A percentile compares a stretch with the other conserved stretches of the same genome.
Evolutionary conservation across 2,888 invertebrate genomes (phyloP).

Genomic region (Nycteola revayana): DNA sequence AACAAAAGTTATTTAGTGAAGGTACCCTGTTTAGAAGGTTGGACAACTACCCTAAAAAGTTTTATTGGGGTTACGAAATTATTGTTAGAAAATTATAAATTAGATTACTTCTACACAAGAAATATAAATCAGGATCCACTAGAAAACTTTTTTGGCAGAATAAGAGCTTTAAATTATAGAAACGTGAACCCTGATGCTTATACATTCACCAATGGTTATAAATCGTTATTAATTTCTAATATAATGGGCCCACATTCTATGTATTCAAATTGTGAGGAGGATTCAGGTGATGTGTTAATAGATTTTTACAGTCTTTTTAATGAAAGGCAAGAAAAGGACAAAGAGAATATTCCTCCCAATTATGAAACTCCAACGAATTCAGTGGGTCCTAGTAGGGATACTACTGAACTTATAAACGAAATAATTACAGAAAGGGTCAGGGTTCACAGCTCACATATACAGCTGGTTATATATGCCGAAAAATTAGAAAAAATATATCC

Average conservation of each 20-base stretch:
- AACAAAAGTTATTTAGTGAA: slow-evolving; percentile 5
- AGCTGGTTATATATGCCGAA: slow-evolving; percentile 2
- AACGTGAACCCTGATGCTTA: slow-evolving; percentile 26
- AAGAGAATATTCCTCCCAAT: too few species aligned
- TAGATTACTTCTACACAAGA: slow-evolving; percentile 23
- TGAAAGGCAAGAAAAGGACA: too few species aligned
- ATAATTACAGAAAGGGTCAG: not conserved
- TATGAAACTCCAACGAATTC: too few species aligned
- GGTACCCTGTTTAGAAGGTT: slow-evolving; percentile 21
- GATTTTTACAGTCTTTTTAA: too few species aligned
- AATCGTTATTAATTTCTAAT: slow-evolving; percentile 14
- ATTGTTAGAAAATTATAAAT: slow-evolving; percentile 16
- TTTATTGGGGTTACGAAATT: slow-evolving; percentile 19
- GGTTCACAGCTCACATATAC: slow-evolving; percentile 5
- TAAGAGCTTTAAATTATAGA: slow-evolving; percentile 25
- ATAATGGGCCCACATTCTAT: slow-evolving; percentile 16
- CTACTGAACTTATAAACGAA: too few species aligned
- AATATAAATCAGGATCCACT: slow-evolving; percentile 28
- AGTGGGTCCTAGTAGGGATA: too few species aligned
- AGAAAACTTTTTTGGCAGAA: slow-evolving; percentile 28
- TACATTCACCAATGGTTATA: slow-evolving; percentile 22
- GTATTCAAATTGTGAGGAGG: slow-evolving; percentile 7
- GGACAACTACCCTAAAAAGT: slow-evolving; percentile 24
- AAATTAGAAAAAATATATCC: not conserved
- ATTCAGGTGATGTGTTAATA: not conserved